Evolutionary conservation across 2,888 invertebrate genomes (phyloP).

Genomic region (Sinodicranocentrus sp.): DNA sequence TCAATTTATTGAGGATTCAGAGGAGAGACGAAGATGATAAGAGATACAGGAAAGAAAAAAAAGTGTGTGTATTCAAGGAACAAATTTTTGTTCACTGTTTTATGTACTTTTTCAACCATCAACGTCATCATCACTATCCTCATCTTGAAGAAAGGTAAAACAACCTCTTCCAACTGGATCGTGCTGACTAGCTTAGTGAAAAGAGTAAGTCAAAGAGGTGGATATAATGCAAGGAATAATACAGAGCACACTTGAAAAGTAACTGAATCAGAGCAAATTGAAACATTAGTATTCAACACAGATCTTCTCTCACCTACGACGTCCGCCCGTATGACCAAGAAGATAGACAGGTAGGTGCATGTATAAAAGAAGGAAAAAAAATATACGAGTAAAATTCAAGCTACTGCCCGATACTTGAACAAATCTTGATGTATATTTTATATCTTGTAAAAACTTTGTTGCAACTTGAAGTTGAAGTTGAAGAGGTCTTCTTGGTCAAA

Average conservation of each 20-base stretch:
- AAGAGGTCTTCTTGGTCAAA: background rate
- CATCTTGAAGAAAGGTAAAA: background rate
- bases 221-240: slow-evolving; percentile 11
- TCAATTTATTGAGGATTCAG: slow-evolving; percentile 31
- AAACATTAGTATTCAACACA: slow-evolving; percentile 60
- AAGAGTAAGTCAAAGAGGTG: slow-evolving; percentile 13
- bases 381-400: no score
- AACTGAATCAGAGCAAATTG: slow-evolving; percentile 62
- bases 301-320: slow-evolving; percentile 55
- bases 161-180: slow-evolving; percentile 32
- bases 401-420: no score
- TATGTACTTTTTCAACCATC: slow-evolving; percentile 19
- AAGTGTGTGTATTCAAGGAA: slow-evolving; percentile 15
- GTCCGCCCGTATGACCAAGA: slow-evolving; percentile 28
- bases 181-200: slow-evolving; percentile 23
- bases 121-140: background rate
- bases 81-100: slow-evolving; percentile 18
- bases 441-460: background rate
- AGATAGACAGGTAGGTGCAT: slow-evolving; percentile 14
- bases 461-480: background rate
- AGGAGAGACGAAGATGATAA: background rate
- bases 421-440: background rate
- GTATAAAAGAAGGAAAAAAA: background rate
- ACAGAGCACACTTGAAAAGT: slow-evolving; percentile 33
- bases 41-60: background rate